These are phyloP conservation scores for Microtus richardsoni DNA, from an alignment of 2,113 vertebrate species.

Conservation along the genomic window DNA sequence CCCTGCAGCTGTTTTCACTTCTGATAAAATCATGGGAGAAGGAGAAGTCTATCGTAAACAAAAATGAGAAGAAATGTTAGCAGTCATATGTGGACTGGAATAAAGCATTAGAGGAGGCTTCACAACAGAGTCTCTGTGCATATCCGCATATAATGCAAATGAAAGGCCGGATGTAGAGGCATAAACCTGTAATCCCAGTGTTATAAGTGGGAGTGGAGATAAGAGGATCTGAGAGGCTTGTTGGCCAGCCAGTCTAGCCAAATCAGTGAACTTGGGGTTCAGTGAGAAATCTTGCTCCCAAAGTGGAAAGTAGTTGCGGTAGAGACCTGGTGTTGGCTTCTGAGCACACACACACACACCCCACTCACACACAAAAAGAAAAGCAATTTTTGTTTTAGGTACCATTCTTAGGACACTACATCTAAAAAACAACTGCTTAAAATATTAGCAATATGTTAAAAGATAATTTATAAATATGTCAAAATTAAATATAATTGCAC, in stretches of 20 bases:
- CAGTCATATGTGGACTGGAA: background rate
- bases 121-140: background rate
- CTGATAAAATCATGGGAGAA: background rate
- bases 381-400: background rate
- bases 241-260: background rate
- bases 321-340: background rate
- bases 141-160: background rate
- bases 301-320: background rate
- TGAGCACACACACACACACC: background rate
- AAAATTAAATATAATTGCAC: background rate
- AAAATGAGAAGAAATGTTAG: background rate
- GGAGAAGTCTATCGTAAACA: background rate
- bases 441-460: background rate
- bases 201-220: no score
- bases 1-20: background rate
- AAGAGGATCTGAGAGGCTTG: background rate
- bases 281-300: background rate
- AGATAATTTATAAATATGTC: background rate
- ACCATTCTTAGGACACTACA: background rate
- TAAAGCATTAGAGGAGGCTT: no score
- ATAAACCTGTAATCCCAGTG: background rate
- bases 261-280: background rate
- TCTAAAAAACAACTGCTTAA: background rate
- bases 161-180: background rate
- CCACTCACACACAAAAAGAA: background rate